Conservation (phyloP, 2,797 vertebrate species). For the Notoglanidium macrostoma region DNA sequence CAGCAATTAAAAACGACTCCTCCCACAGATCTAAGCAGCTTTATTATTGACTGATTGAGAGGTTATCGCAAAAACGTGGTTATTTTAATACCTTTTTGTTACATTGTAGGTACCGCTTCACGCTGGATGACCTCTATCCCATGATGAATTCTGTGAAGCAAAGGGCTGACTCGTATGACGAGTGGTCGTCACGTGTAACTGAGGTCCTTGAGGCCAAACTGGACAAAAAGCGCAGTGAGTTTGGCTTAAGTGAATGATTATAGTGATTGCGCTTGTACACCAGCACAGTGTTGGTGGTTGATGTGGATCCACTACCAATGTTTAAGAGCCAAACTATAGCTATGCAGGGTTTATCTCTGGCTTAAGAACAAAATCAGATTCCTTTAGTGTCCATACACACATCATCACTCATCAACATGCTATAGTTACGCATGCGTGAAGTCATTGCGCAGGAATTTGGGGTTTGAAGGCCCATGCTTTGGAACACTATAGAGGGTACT, state of each 20-base stretch:
- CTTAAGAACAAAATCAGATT: not conserved
- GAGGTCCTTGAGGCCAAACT: slow-evolving; percentile 89
- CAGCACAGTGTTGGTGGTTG: not conserved
- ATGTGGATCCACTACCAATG: not conserved
- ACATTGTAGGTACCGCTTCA: slow-evolving; percentile 83
- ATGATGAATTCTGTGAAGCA: slow-evolving; percentile 89
- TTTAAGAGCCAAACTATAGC: not conserved
- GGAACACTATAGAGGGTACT: too few species aligned
- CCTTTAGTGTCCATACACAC: not conserved
- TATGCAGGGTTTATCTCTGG: not conserved
- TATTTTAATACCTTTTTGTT: not conserved
- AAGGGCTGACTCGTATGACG: slow-evolving; percentile 86
- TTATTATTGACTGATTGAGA: too few species aligned
- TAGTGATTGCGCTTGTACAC: not conserved
- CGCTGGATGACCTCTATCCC: slow-evolving; percentile 90
- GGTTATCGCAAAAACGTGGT: not conserved
- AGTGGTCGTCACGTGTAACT: slow-evolving; percentile 84
- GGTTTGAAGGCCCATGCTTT: too few species aligned
- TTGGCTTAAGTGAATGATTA: not conserved
- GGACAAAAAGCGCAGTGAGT: slow-evolving; percentile 88
- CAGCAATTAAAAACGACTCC: too few species aligned
- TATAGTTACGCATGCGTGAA: too few species aligned
- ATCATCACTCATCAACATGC: not conserved
- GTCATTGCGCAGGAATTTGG: too few species aligned
- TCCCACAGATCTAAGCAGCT: too few species aligned